Percentiles rank a stretch among this genome's conserved stretches.
Conservation (phyloP, 30 jellyfish, hydroid and myxozoan species). For the Hydra vulgaris region DNA sequence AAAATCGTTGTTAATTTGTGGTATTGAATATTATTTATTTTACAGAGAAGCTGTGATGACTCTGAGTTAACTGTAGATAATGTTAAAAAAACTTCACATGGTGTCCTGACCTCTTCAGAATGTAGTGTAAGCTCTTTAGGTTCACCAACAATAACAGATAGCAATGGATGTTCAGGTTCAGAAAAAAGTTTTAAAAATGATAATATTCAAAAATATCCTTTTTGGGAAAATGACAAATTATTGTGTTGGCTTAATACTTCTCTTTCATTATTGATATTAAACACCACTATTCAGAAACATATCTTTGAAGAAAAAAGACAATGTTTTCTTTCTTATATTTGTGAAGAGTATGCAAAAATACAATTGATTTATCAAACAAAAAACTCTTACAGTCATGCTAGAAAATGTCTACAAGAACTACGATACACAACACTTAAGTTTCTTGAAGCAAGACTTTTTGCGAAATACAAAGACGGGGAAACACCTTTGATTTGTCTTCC, state of each 20-base stretch:
- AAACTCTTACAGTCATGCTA: not conserved
- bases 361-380: not conserved
- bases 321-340: not conserved
- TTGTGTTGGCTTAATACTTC: constrained; percentile 30
- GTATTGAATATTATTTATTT: not conserved
- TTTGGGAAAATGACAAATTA: constrained; percentile 29
- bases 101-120: not conserved
- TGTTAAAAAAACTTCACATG: not conserved
- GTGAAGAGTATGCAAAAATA: not conserved
- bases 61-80: not conserved
- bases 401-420: not conserved
- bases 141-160: not conserved
- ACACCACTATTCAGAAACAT: constrained; percentile 2
- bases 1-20: not conserved
- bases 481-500: constrained; percentile 14
- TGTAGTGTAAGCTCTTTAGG: not conserved
- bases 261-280: constrained; percentile 8
- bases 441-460: constrained; percentile 16
- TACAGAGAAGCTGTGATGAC: not conserved
- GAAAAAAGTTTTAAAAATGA: not conserved
- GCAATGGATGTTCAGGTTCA: not conserved
- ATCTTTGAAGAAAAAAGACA: not conserved
- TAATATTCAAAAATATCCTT: constrained; percentile 1
- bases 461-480: constrained; percentile 2
- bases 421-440: constrained; percentile 5